Conservation (phyloP, 2,113 vertebrate species). For the Craseonycteris thonglongyai region DNA sequence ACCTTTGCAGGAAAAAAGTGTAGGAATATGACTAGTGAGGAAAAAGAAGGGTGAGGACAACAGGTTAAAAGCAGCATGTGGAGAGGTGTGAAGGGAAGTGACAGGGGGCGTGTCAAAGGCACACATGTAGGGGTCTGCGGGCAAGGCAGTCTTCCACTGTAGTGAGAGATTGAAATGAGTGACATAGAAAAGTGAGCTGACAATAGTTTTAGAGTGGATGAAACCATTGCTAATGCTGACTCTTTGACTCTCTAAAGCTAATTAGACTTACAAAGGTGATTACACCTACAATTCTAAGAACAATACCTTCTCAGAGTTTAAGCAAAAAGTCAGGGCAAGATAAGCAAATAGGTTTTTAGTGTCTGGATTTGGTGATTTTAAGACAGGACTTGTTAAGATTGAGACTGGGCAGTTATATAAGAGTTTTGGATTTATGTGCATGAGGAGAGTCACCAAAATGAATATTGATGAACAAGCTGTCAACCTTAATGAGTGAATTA, state of each 20-base stretch:
- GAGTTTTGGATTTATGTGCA: not conserved
- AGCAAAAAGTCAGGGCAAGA: not conserved
- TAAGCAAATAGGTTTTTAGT: not conserved
- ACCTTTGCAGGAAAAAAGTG: too few relatives aligned
- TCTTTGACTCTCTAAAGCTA: not conserved
- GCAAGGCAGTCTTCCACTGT: rapidly evolving
- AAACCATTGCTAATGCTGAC: not conserved
- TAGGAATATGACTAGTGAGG: not conserved
- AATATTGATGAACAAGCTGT: not conserved
- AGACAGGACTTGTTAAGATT: not conserved
- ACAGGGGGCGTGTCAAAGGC: not conserved
- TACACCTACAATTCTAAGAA: not conserved
- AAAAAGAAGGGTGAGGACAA: not conserved
- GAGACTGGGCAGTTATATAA: rapidly evolving
- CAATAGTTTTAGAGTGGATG: not conserved
- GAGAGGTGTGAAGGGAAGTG: not conserved
- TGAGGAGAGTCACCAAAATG: not conserved
- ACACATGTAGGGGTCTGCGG: rapidly evolving
- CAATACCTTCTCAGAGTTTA: not conserved
- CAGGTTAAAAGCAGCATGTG: rapidly evolving
- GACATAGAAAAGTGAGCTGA: not conserved
- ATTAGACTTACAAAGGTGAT: not conserved
- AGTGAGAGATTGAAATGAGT: rapidly evolving
- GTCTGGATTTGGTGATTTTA: not conserved
- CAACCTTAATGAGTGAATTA: not conserved